phyloP scores from a whole-genome alignment of 2,888 invertebrate genomes.

The Drosophila suboccidentalis region DNA sequence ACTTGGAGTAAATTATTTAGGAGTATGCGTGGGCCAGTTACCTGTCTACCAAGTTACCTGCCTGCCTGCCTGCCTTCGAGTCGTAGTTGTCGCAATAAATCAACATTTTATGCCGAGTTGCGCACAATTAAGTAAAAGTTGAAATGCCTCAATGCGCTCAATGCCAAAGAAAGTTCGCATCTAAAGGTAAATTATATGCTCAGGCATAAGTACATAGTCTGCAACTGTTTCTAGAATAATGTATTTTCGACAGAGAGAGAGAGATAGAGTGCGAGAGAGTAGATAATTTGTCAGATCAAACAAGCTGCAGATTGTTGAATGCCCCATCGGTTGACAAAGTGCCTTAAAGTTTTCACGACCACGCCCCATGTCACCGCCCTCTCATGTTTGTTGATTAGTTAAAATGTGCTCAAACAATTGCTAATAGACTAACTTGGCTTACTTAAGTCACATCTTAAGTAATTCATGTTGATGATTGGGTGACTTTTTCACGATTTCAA shows the following conservation, averaged over 20 bases:
- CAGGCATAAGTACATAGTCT: constrained; percentile 23
- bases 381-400: constrained; percentile 75
- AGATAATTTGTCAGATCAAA: constrained; percentile 21
- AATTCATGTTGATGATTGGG: constrained; percentile 68
- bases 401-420: constrained; percentile 32
- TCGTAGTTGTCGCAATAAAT: constrained; percentile 78
- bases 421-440: constrained; percentile 8
- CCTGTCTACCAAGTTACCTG: not conserved
- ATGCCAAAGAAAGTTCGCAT: constrained; percentile 31
- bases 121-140: constrained; percentile 83
- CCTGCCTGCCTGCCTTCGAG: constrained; percentile 31
- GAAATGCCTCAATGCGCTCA: constrained; percentile 61
- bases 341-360: constrained; percentile 11
- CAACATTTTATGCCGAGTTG: constrained; percentile 83
- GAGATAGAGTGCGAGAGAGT: not conserved
- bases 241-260: constrained; percentile 1
- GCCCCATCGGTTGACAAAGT: constrained; percentile 13
- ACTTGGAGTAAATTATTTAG: constrained; percentile 48
- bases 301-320: constrained; percentile 23
- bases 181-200: constrained; percentile 25
- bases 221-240: constrained; percentile 4
- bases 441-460: constrained; percentile 46
- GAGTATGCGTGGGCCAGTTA: constrained; percentile 37
- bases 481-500: constrained; percentile 65
- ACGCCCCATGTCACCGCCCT: constrained; percentile 32